These are phyloP conservation scores for Aphelenchoides bicaudatus DNA, from an alignment of 2,888 invertebrate species.

Conservation along the genomic window DNA sequence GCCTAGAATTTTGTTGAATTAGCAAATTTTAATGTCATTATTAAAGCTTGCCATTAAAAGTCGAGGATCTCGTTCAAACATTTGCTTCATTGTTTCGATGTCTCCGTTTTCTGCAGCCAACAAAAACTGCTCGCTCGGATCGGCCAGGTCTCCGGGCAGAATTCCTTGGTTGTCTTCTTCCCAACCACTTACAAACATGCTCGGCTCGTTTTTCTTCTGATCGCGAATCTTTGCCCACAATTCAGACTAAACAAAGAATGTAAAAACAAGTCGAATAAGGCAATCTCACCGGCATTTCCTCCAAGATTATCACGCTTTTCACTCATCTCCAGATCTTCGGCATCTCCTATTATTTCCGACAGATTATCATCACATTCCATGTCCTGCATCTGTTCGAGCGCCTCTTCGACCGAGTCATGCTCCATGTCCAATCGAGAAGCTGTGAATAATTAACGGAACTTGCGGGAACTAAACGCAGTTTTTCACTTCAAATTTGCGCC, in stretches of 20 bases:
- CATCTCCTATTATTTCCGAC: conserved; percentile 36
- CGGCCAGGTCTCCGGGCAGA: conserved; percentile 37
- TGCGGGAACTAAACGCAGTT: too few species aligned
- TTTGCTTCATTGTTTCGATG: conserved; percentile 32
- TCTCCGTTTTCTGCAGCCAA: conserved; percentile 53
- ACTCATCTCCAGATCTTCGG: conserved; percentile 23
- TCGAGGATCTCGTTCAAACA: conserved; percentile 34
- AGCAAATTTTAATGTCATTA: conserved; percentile 1
- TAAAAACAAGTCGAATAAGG: neutral
- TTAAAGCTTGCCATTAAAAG: conserved; percentile 36
- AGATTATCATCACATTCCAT: conserved; percentile 36
- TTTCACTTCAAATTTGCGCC: too few species aligned
- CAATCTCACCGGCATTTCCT: conserved; percentile 3
- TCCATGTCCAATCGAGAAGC: conserved; percentile 16
- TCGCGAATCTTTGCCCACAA: conserved; percentile 38
- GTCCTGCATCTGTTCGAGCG: conserved; percentile 8
- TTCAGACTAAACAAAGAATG: conserved; percentile 22
- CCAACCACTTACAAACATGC: conserved; percentile 57
- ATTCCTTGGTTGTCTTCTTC: conserved; percentile 51
- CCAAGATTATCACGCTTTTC: conserved; percentile 21
- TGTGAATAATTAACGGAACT: too few species aligned
- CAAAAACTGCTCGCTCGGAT: conserved; percentile 46
- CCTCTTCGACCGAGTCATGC: conserved; percentile 5
- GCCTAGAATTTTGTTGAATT: conserved; percentile 66
- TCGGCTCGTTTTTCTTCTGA: conserved; percentile 38